phyloP scores from a whole-genome alignment of 2,888 invertebrate genomes.

The Spisula solida region DNA sequence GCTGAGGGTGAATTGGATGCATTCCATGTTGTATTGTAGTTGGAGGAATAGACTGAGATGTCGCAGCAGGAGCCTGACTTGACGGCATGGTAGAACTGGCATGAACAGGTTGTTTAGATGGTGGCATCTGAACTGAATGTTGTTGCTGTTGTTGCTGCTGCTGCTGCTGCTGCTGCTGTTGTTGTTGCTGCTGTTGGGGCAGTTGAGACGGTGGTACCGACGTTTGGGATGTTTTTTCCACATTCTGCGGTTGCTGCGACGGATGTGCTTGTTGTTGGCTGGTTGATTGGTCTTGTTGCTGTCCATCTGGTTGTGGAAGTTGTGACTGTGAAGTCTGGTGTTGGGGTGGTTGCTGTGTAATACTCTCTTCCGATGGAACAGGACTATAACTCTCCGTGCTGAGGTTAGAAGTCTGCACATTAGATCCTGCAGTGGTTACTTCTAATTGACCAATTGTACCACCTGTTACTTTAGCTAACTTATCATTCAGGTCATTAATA shows the following conservation, averaged over 20 bases:
- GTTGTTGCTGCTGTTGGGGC: slow-evolving; percentile 31
- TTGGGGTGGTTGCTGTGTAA: neutral
- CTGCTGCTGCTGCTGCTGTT: neutral
- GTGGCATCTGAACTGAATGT: slow-evolving; percentile 13
- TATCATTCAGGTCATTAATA: slow-evolving; percentile 81
- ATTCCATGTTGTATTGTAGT: slow-evolving; percentile 22
- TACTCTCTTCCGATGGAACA: slow-evolving; percentile 66
- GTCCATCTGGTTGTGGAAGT: slow-evolving; percentile 19
- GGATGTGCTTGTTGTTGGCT: slow-evolving; percentile 36
- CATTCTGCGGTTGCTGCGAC: slow-evolving; percentile 30
- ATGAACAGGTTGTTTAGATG: slow-evolving; percentile 34
- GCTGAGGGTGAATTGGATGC: neutral
- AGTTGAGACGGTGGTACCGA: neutral
- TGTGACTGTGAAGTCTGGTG: slow-evolving; percentile 30
- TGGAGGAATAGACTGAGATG: neutral
- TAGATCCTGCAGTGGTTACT: slow-evolving; percentile 36
- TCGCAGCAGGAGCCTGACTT: slow-evolving; percentile 26
- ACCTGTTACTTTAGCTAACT: slow-evolving; percentile 77
- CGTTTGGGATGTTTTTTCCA: neutral
- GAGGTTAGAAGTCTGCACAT: slow-evolving; percentile 35
- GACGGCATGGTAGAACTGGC: slow-evolving; percentile 28
- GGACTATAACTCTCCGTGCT: slow-evolving; percentile 63
- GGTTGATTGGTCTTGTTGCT: slow-evolving; percentile 17
- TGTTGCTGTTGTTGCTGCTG: slow-evolving; percentile 8
- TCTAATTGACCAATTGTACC: slow-evolving; percentile 52